Base-by-base conservation (phyloP, 1,140 invertebrate species). In the Drosophila nannoptera region DNA sequence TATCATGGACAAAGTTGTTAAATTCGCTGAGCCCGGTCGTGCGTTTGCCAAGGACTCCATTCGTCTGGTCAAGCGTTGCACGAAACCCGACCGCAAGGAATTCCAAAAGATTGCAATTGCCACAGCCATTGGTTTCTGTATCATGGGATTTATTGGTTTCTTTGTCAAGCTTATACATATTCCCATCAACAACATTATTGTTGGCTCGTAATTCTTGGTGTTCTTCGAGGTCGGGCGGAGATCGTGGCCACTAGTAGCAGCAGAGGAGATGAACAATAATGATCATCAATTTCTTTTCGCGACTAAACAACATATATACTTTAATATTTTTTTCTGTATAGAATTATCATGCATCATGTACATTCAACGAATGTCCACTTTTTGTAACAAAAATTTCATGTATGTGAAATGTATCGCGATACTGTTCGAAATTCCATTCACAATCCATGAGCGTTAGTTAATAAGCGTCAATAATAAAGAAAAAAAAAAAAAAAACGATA, bases 101-200 rank as follows among this genome's bases (percentile, higher is more conserved):
- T 99, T 99, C 90, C 98, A 99, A 90, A 99, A 99, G 91, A 99
- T 99, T 90, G 98, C 98, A 12, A 96, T 99, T 82, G 99, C 99
- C 42, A 99, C 99, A 69, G 99, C 98, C 0, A 99, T 99, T 89
- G 99, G 98, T 52, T 99, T 99, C 92, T 98, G 96, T 87, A 99
- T 99, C 89, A 99, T 99, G 99, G 99, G 99, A 49, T 99, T 99
- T 90, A 99, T 99, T 90, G 98, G 98, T 78, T 99, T 99, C 92
- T 99, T 99, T 86, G 98, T 99, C 5, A 99, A 99, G 91, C 92
- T 99, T 56, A 99, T 99, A 90, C 98, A 99, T 91, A 99, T 99
- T 90, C 99, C 99, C 69, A 99, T 99, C 92, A 99, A 99, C 91
- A 99, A 99, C 91, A 99, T 99, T 90, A 99, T 99, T 92, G 98